Evolutionary conservation across 1,140 invertebrate species (phyloP), one percentile per base, ranked within the genome.

Genomic region (Lasioglossum baleicum): DNA sequence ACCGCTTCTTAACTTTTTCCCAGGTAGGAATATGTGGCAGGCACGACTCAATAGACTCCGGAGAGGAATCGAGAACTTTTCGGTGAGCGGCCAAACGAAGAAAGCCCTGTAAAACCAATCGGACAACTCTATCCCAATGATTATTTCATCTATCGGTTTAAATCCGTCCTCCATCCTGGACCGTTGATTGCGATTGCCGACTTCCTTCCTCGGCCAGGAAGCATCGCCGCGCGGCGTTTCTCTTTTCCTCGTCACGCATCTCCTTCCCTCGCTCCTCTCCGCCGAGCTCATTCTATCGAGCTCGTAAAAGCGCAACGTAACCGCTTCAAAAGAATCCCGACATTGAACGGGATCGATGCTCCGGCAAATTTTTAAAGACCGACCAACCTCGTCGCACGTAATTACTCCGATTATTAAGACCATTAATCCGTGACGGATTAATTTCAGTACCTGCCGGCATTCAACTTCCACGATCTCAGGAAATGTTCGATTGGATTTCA

Each of bases 91-190:
- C n/a, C 10, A 17, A 15, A 67, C 13, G 7, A 26, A 15, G 65
- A 6, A 26, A n/a, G 7, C 58, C 0, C 44, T 22, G 44, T 44
- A 35, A 70, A 68, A 51, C 20, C 17, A 79, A 79, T n/a, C 7
- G 26, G 42, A 51, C 17, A 67, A n/a, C 70, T 75, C 58, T 65
- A 66, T 3, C 60, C 35, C 53, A 53, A 63, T 66, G 74, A 89
- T 88, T 87, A 88, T 89, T 88, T 85, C 71, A 83, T 86, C 69
- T 71, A 80, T 13, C n/a, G 75, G 79, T 73, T 83, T 82, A 70
- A 74, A 88, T 84, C 82, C 81, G 75, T 88, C 82, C 81, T 31
- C 22, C 40, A 42, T 58, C 13, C 48, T 6, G 10, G 31, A 26
- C 44, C 67, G 51, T 58, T 77, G 72, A 83, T 83, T 77, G 60